phyloP scores from a whole-genome alignment of 2,797 vertebrate species.

The Aplochiton taeniatus region DNA sequence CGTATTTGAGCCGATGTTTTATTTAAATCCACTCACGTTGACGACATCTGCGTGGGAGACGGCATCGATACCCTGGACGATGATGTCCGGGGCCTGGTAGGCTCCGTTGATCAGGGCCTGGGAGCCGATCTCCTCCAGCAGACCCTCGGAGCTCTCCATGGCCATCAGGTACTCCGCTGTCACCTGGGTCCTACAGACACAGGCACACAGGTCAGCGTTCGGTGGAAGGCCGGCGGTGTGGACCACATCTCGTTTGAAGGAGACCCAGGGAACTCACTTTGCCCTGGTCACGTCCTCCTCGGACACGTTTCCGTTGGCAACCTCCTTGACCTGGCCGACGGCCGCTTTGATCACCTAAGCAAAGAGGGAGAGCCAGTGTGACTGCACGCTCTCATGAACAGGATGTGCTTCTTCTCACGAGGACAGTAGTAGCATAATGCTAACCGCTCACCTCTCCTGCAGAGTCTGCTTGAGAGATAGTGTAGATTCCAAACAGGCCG shows the following conservation, averaged over 20 bases:
- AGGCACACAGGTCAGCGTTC: not conserved
- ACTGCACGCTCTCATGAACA: not conserved
- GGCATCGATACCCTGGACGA: slow-evolving; percentile 79
- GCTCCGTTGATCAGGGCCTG: slow-evolving; percentile 79
- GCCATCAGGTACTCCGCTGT: slow-evolving; percentile 87
- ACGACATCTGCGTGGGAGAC: slow-evolving; percentile 78
- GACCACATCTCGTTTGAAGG: too few species aligned
- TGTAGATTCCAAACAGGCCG: slow-evolving; percentile 90
- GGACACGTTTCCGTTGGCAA: slow-evolving; percentile 82
- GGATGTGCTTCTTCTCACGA: too few species aligned
- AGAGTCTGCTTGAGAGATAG: slow-evolving; percentile 80
- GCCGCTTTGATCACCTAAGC: slow-evolving; percentile 87
- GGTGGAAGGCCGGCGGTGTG: not conserved
- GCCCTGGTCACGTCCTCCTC: slow-evolving; percentile 79
- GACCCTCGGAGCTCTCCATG: slow-evolving; percentile 78
- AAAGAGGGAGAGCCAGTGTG: not conserved
- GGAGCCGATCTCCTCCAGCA: slow-evolving; percentile 86
- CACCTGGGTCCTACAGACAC: slow-evolving; percentile 80
- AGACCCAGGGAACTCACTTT: slow-evolving; percentile 79
- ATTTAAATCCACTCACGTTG: slow-evolving; percentile 76
- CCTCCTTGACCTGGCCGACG: slow-evolving; percentile 78
- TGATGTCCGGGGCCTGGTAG: slow-evolving; percentile 71
- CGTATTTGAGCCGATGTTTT: too few species aligned
- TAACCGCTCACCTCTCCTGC: slow-evolving; percentile 80
- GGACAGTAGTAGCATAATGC: not conserved